Conservation (phyloP, 2,797 vertebrate genomes). For the Oreochromis grahami region DNA sequence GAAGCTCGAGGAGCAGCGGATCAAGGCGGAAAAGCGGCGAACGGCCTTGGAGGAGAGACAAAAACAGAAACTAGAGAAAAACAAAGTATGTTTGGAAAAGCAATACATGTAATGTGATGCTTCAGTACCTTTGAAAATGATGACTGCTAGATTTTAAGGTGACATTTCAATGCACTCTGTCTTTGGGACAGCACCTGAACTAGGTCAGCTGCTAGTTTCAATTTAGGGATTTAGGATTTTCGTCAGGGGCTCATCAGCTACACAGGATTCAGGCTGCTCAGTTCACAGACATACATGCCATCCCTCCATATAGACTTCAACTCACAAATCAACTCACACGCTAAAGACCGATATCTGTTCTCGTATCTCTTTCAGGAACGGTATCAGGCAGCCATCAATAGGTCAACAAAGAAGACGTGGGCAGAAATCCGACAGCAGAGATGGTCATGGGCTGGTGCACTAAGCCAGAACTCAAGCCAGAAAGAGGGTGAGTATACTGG, state of each 20-base stretch:
- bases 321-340: background rate
- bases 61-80: conserved; percentile 93
- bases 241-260: background rate
- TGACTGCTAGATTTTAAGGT: background rate
- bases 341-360: background rate
- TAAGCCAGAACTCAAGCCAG: conserved; percentile 85
- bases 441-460: conserved; percentile 92
- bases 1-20: conserved; percentile 88
- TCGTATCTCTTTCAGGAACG: conserved; percentile 78
- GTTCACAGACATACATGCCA: background rate
- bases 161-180: background rate
- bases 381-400: conserved; percentile 92
- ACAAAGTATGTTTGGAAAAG: conserved; percentile 82
- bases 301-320: background rate
- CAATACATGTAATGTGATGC: background rate
- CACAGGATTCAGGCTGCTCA: background rate
- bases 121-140: background rate
- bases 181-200: background rate
- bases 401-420: conserved; percentile 95
- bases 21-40: conserved; percentile 88
- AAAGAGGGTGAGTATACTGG: conserved; percentile 74
- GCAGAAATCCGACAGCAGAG: conserved; percentile 96
- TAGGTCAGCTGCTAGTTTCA: background rate
- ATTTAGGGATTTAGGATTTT: background rate
- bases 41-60: conserved; percentile 89